Evolutionary conservation across 1,140 invertebrate genomes (phyloP).

Genomic region (Euborellia annulipes): DNA sequence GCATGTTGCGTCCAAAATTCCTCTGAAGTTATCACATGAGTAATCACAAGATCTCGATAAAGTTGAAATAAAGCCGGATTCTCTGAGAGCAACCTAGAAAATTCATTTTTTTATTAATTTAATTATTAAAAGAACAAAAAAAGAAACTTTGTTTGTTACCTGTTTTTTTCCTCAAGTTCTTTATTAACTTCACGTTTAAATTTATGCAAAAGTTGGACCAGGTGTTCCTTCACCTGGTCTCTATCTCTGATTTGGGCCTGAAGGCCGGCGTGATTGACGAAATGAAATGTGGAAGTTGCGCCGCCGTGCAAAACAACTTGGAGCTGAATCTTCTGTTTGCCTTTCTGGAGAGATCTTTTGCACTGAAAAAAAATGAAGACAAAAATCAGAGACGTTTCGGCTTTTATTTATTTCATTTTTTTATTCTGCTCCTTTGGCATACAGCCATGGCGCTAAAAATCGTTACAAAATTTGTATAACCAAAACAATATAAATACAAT

Average conservation of each 20-base stretch:
- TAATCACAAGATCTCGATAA: conserved; percentile 87
- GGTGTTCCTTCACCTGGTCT: conserved; percentile 82
- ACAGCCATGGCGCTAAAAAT: too few species aligned
- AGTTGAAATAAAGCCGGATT: conserved; percentile 70
- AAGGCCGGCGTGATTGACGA: conserved; percentile 73
- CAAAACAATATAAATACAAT: too few species aligned
- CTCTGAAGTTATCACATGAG: conserved; percentile 81
- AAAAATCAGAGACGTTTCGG: too few species aligned
- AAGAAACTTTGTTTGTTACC: too few species aligned
- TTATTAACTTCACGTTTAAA: conserved; percentile 89
- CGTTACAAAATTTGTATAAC: too few species aligned
- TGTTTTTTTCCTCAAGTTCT: conserved; percentile 80
- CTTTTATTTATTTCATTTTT: too few species aligned
- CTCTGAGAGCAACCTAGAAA: conserved; percentile 52
- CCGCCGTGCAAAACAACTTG: conserved; percentile 92
- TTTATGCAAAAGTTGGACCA: conserved; percentile 85
- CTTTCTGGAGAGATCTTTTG: conserved; percentile 97
- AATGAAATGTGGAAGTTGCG: conserved; percentile 92
- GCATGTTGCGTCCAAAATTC: conserved; percentile 92
- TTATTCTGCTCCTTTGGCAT: too few species aligned
- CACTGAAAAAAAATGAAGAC: too few species aligned
- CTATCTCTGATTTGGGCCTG: conserved; percentile 75
- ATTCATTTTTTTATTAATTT: too few species aligned
- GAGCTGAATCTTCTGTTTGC: conserved; percentile 96
- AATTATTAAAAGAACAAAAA: too few species aligned